Evolutionary conservation across 2,888 invertebrate species (phyloP), one percentile per base, ranked within the genome.

Genomic region (Drosophila aldrichi): DNA sequence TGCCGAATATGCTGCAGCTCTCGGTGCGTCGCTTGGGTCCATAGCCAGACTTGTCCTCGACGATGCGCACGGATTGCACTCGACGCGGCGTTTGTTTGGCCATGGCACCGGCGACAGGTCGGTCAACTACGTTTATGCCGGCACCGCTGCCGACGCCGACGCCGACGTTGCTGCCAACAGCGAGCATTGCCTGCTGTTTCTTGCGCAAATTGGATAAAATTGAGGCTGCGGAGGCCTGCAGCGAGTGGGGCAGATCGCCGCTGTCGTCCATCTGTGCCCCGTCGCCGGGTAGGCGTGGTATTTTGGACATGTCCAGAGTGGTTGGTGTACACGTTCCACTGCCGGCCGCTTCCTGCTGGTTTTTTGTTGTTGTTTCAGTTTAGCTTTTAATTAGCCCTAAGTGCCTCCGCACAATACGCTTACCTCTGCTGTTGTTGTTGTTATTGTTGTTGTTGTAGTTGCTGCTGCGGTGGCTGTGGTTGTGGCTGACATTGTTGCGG

Each of bases 281-380:
- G 80, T 92, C 93, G 63, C 91, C 93, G 44, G 93, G 92, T 36
- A 93, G 86, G 29, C 92, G 91, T 65, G 92, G 92, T 66, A 92
- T 90, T 88, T 91, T 91, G 9, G 92, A 89, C 87, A 92, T 93
- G 67, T 92, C 93, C 69, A 85, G 73, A 54, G 62, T 55, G 55
- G 49, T 41, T 40, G 59, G 41, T 18, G 78, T 49, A 10, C 58
- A 9, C 16, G 64, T 41, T 16, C 38, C 55, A 48, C 29, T 51
- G 55, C 57, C 38, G 44, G 48, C 43, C 48, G 68, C 70, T 60
- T 80, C 86, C 88, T 82, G 88, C 89, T 88, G 86, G 54, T 36
- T 36, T 82, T 85, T 52, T n/a, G n/a, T n/a, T n/a, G n/a, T 83
- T 55, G 61, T 69, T 70, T 73, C 65, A 63, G 73, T 71, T 78